These are phyloP conservation scores for Semicossyphus pulcher DNA, from an alignment of 2,113 vertebrate species.

Conservation along the genomic window DNA sequence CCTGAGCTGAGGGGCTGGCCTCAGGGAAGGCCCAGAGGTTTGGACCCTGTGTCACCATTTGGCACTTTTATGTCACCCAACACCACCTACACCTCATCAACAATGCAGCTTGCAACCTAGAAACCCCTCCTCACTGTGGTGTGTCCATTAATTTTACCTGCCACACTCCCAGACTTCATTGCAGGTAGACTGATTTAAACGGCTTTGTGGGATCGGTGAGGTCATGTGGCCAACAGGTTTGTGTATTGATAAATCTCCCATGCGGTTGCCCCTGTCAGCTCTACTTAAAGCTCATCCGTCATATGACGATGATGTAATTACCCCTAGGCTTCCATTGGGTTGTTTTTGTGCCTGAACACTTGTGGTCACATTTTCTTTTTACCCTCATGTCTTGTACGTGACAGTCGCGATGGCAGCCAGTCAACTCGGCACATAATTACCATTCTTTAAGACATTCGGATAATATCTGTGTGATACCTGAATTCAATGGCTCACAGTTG, in stretches of 20 bases:
- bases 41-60: slow-evolving; percentile 16
- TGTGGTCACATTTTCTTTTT: background rate
- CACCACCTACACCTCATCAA: slow-evolving; percentile 9
- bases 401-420: background rate
- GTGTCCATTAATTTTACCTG: slow-evolving; percentile 20
- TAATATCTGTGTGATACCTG: background rate
- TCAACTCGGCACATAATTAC: slow-evolving; percentile 7
- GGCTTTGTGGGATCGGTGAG: slow-evolving; percentile 16
- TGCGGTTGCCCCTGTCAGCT: slow-evolving; percentile 1
- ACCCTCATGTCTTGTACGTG: background rate
- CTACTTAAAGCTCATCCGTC: slow-evolving; percentile 35
- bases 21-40: slow-evolving; percentile 14
- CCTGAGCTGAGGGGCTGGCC: slow-evolving; percentile 21
- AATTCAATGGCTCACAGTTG: background rate
- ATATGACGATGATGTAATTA: slow-evolving; percentile 41
- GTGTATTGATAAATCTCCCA: slow-evolving; percentile 20
- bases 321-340: background rate
- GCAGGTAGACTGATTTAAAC: background rate
- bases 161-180: background rate
- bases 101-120: slow-evolving; percentile 12
- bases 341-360: background rate
- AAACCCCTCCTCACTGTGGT: background rate
- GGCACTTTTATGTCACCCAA: slow-evolving; percentile 35
- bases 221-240: slow-evolving; percentile 12
- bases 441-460: background rate